These are phyloP conservation scores for Campoplex nolae DNA, from an alignment of 2,888 invertebrate species.

Conservation along the genomic window DNA sequence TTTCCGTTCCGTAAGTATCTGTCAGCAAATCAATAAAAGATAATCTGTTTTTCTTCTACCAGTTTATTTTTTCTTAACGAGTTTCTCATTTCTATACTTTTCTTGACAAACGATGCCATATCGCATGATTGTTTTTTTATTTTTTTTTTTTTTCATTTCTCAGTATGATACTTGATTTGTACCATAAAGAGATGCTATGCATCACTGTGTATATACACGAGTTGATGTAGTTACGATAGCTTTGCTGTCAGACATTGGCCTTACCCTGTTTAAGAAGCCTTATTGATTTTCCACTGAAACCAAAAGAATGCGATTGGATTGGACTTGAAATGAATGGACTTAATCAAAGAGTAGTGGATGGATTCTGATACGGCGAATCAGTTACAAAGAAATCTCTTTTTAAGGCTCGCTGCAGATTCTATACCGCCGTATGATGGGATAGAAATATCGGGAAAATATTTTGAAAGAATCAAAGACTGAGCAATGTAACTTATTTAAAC, in stretches of 20 bases:
- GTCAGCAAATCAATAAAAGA: too few relatives aligned
- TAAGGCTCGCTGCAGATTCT: not conserved
- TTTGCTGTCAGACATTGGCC: slow-evolving; percentile 39
- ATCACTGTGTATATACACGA: not conserved
- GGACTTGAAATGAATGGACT: slow-evolving; percentile 32
- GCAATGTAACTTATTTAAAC: not conserved
- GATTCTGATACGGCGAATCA: slow-evolving; percentile 19
- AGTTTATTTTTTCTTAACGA: too few relatives aligned
- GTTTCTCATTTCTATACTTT: too few relatives aligned
- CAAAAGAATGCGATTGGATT: slow-evolving; percentile 56
- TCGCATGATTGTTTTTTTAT: not conserved
- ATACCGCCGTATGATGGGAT: not conserved
- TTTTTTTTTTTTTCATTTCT: not conserved
- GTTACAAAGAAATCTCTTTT: slow-evolving; percentile 2
- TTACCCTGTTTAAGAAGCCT: slow-evolving; percentile 45
- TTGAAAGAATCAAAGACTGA: not conserved
- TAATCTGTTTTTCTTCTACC: too few relatives aligned
- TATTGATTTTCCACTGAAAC: slow-evolving; percentile 51
- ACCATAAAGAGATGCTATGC: not conserved
- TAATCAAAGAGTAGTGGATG: slow-evolving; percentile 5
- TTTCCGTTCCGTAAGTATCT: too few relatives aligned
- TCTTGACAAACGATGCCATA: not conserved
- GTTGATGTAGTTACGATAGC: slow-evolving; percentile 18
- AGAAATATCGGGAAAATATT: not conserved
- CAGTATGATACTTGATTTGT: not conserved